Evolutionary conservation across 2,113 vertebrate genomes (phyloP), one percentile per base, ranked within the genome.

Genomic region (Tychaedon coryphoeus): DNA sequence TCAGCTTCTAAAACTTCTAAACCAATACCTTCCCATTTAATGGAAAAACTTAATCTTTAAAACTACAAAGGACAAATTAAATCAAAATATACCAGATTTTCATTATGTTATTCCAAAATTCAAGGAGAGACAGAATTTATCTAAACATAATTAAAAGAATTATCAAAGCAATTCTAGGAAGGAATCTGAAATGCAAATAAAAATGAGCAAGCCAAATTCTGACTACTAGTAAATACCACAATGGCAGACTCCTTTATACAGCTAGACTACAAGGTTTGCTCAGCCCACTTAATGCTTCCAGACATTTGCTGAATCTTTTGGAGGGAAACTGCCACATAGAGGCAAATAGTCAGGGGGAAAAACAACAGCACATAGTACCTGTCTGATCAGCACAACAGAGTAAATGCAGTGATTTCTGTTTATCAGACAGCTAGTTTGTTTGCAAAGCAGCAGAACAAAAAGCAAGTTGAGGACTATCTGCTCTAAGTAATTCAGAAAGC

Each of bases 321-420:
- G 19, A 65, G 7, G 69, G 31, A 33, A 80, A 75, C 1, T n/a
- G 36, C 14, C 12, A 86, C 54, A 26, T 11, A 6, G 19, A 79
- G 24, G 10, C 25, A 19, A n/a, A 12, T 13, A n/a, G 7, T 36
- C 11, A 19, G 28, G 16, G 6, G 6, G 5, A 19, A 42, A 92
- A 71, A 47, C 0, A 5, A 50, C 31, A 86, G 67, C 25, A 45
- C 0, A 0, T 12, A 45, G 12, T 34, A 72, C 13, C 5, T 50
- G 33, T 29, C 4, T 86, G 64, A 57, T 47, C 20, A 91, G 65
- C 20, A 84, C 38, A 53, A 36, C 2, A 0, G n/a, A 79, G 20
- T 42, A 18, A 73, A 48, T 8, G n/a, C 19, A 71, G 19, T 66
- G 34, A 81, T 62, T 69, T 83, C 40, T 61, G 18, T 50, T 77